Conservation (phyloP, 2,113 vertebrate species). For the Donacobius atricapilla region DNA sequence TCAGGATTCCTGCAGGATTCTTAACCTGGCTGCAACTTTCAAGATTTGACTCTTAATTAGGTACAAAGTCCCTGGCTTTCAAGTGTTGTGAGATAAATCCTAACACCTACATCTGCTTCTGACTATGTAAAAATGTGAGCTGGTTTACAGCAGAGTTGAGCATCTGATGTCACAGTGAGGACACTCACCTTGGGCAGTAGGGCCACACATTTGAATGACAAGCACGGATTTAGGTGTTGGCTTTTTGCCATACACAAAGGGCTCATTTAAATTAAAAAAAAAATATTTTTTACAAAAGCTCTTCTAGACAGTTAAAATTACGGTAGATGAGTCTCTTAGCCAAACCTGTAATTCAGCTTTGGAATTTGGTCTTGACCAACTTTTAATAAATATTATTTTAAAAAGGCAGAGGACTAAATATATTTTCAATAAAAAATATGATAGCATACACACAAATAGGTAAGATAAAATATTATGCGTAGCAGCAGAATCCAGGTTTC, state of each 20-base stretch:
- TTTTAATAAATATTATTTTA: neutral
- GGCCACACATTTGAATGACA: neutral
- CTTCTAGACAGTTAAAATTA: neutral
- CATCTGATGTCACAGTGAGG: neutral
- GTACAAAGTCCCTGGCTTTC: neutral
- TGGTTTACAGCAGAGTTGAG: neutral
- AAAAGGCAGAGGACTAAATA: neutral
- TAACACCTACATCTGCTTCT: neutral
- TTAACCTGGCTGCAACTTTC: neutral
- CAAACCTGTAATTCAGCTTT: neutral
- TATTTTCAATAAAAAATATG: neutral
- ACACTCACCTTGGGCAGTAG: neutral
- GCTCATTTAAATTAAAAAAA: neutral
- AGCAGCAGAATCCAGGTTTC: neutral
- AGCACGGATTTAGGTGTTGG: neutral
- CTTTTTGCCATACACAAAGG: neutral
- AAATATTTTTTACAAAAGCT: neutral
- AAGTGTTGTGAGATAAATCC: neutral
- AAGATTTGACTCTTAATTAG: neutral
- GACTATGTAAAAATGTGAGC: neutral
- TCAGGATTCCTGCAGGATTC: neutral
- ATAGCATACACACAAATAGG: neutral
- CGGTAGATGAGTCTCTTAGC: neutral
- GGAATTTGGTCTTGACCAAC: neutral
- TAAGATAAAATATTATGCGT: neutral